These are phyloP conservation scores for Hippopotamus amphibius DNA, from an alignment of 2,113 vertebrate genomes.

Conservation along the genomic window DNA sequence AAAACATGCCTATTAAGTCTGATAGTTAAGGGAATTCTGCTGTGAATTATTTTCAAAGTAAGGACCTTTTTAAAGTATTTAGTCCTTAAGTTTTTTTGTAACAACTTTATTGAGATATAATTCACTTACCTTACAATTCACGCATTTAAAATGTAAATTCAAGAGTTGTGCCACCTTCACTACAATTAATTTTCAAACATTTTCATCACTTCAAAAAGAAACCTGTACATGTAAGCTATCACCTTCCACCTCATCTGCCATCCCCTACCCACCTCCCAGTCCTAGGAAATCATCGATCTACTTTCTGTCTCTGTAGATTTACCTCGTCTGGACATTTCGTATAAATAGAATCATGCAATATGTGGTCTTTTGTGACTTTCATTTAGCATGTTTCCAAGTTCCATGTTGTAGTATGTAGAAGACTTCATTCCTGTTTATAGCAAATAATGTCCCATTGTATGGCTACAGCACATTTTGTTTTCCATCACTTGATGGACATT, in stretches of 20 bases:
- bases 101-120: neutral
- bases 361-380: neutral
- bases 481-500: neutral
- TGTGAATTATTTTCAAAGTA: slow-evolving; percentile 4
- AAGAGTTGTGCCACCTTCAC: neutral
- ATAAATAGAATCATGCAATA: neutral
- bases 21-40: neutral
- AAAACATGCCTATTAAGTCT: neutral
- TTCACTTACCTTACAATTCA: neutral
- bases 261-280: neutral
- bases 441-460: no score
- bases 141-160: neutral
- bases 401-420: no score
- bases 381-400: neutral
- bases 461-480: neutral
- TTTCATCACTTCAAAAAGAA: neutral
- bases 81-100: neutral
- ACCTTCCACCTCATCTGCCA: no score
- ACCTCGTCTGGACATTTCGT: neutral
- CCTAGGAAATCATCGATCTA: neutral
- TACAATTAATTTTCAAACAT: neutral
- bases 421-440: neutral
- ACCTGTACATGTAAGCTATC: neutral
- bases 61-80: neutral
- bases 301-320: neutral